Percentiles rank a stretch among this genome's conserved stretches.
Conservation (phyloP, 2,113 vertebrate genomes). For the Eidolon helvum region DNA sequence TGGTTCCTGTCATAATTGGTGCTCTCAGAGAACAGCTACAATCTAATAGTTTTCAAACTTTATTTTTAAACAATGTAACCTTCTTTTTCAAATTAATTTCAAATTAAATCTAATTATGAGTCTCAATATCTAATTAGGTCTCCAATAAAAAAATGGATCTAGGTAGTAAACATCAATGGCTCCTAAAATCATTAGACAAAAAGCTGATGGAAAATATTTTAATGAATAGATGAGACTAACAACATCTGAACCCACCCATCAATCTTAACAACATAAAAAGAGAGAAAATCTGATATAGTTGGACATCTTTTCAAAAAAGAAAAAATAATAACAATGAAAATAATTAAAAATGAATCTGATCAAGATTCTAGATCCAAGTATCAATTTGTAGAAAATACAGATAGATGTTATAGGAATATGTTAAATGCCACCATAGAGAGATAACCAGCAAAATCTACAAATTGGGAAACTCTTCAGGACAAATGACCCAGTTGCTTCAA, state of each 20-base stretch:
- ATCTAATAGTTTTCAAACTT: not conserved
- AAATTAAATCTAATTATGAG: constrained; percentile 50
- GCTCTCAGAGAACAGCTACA: constrained; percentile 18
- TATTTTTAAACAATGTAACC: constrained; percentile 36
- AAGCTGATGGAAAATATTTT: constrained; percentile 30
- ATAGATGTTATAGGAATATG: not conserved
- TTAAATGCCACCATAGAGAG: not conserved
- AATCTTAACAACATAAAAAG: constrained; percentile 9
- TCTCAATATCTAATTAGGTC: not conserved
- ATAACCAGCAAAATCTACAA: constrained; percentile 33
- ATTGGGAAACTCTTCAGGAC: not conserved
- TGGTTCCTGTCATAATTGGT: not conserved
- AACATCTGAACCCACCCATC: not conserved
- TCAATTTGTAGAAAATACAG: not conserved
- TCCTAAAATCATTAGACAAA: constrained; percentile 38
- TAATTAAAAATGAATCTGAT: not conserved
- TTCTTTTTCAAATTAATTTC: constrained; percentile 50
- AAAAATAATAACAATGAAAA: not conserved
- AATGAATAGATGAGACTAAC: constrained; percentile 21
- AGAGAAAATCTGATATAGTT: not conserved
- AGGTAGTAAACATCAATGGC: constrained; percentile 9
- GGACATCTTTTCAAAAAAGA: not conserved
- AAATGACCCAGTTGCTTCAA: constrained; percentile 39
- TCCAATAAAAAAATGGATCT: constrained; percentile 12
- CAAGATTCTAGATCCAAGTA: constrained; percentile 16